Percentiles rank a stretch among this genome's conserved stretches.
Conservation (phyloP, 64 coral and sea anemone species). For the Stichodactyla mertensii region DNA sequence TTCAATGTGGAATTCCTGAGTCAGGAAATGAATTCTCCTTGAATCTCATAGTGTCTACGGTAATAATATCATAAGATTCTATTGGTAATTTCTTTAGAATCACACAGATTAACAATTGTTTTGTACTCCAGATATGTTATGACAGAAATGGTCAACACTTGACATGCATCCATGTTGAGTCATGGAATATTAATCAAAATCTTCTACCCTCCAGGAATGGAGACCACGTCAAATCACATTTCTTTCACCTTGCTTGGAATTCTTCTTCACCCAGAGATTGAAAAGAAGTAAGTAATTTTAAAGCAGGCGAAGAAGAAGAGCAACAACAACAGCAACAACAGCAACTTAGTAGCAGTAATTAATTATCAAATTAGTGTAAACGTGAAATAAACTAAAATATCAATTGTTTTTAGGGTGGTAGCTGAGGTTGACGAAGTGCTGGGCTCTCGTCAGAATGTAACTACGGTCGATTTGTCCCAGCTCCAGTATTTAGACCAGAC, state of each 20-base stretch:
- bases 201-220: constrained; percentile 45
- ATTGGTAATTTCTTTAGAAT: too few relatives aligned
- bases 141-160: too few relatives aligned
- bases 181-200: background rate
- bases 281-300: constrained; percentile 35
- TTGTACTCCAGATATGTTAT: too few relatives aligned
- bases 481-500: constrained; percentile 56
- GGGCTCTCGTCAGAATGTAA: constrained; percentile 37
- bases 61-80: too few relatives aligned
- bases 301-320: background rate
- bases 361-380: background rate
- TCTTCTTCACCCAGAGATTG: constrained; percentile 52
- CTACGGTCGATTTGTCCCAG: constrained; percentile 47
- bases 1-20: too few relatives aligned
- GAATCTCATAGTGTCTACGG: too few relatives aligned
- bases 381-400: background rate
- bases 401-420: constrained; percentile 15
- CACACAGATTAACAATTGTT: too few relatives aligned
- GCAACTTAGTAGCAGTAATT: background rate
- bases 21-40: too few relatives aligned
- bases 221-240: constrained; percentile 63
- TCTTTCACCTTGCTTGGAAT: constrained; percentile 56
- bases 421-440: constrained; percentile 70
- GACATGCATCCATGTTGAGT: too few relatives aligned
- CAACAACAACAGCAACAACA: too few relatives aligned